Evolutionary conservation across 2,888 invertebrate genomes (phyloP).

Genomic region (Plagodis pulveraria): DNA sequence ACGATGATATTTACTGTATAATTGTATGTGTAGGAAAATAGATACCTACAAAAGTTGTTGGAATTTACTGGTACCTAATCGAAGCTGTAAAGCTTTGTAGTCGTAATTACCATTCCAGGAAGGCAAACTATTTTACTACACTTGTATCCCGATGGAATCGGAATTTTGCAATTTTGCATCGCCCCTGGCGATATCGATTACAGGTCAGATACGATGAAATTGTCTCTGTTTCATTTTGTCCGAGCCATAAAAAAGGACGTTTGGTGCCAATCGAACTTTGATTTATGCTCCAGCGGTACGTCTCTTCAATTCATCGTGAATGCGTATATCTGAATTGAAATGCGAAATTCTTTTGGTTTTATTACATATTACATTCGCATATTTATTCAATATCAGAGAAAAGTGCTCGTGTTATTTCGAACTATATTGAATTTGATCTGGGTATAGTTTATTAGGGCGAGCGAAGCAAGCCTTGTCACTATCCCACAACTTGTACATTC

Average conservation of each 20-base stretch:
- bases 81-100: neutral
- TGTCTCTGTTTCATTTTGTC: slow-evolving; percentile 35
- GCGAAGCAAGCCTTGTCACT: no score
- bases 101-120: slow-evolving; percentile 15
- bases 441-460: no score
- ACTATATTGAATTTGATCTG: no score
- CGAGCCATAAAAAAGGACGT: slow-evolving; percentile 41
- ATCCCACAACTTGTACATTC: no score
- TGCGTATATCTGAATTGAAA: slow-evolving; percentile 13
- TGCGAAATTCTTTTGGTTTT: neutral
- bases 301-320: slow-evolving; percentile 11
- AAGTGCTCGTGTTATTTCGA: no score
- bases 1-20: no score
- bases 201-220: slow-evolving; percentile 46
- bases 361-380: no score
- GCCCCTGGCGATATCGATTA: slow-evolving; percentile 44
- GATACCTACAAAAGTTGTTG: neutral
- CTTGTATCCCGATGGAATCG: slow-evolving; percentile 36
- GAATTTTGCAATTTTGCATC: slow-evolving; percentile 50
- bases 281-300: slow-evolving; percentile 30
- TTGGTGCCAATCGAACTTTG: slow-evolving; percentile 38
- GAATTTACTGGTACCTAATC: neutral
- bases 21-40: no score
- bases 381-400: no score
- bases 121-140: slow-evolving; percentile 38